phyloP scores from a whole-genome alignment of 2,113 vertebrate genomes.

The Hylia prasina region DNA sequence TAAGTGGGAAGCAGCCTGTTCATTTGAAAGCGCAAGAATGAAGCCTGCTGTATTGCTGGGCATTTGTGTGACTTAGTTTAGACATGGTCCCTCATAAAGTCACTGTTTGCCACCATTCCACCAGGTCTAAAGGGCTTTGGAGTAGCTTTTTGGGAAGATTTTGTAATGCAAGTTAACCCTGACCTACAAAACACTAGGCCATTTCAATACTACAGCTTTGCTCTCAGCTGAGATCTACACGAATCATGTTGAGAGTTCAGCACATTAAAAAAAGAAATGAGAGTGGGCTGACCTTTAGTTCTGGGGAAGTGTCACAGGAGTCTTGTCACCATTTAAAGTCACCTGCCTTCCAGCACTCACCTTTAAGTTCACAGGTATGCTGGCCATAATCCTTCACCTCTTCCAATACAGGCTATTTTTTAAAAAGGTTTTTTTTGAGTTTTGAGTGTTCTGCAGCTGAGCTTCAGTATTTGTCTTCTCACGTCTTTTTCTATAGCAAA shows the following conservation, averaged over 20 bases:
- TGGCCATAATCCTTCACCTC: background rate
- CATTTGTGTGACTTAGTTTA: background rate
- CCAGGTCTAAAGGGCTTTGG: background rate
- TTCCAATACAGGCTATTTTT: background rate
- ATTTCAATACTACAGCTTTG: background rate
- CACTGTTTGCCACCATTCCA: background rate
- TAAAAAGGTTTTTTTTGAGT: fast-evolving
- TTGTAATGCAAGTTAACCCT: background rate
- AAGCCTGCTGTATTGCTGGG: background rate
- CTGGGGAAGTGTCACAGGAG: background rate
- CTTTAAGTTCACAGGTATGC: background rate
- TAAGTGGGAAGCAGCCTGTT: background rate
- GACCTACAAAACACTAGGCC: background rate
- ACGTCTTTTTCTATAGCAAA: background rate
- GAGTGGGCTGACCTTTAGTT: background rate
- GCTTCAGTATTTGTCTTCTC: background rate
- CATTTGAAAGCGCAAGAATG: background rate
- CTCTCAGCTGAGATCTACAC: background rate
- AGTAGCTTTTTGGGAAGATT: background rate
- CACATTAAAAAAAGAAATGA: background rate
- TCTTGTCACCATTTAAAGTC: background rate
- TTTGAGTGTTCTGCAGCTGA: background rate
- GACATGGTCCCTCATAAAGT: background rate
- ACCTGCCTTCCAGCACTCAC: background rate
- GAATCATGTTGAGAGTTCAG: background rate